Evolutionary conservation across 1,140 invertebrate genomes (phyloP), one percentile per base, ranked within the genome.

Genomic region (Aphidius gifuensis): DNA sequence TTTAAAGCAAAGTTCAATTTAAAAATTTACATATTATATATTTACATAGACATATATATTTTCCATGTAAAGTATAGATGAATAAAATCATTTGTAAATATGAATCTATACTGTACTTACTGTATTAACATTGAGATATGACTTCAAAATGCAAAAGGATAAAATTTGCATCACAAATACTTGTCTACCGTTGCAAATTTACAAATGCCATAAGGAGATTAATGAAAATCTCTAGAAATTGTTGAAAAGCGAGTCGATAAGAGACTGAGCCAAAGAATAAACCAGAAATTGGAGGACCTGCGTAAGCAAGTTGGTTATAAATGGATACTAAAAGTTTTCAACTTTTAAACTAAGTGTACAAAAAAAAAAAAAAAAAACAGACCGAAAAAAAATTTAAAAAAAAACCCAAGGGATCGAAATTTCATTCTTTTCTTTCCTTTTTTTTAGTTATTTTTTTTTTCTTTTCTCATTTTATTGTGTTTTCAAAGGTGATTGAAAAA

Each of bases 131-230:
- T 32, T 32, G 23, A 32, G 23, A 32, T 32, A 32, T 32, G 2
- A 32, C 23, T 32, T 32, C 23, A 32, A 32, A 32, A 58, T 16
- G 53, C 16, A 7, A 44, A 51, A 58, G 46, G 54, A 49, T 54
- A 38, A 49, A 62, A 72, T 74, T 72, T 74, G 71, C 72, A 72
- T 72, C 64, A 69, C 71, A 72, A 74, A 72, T 74, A 64, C 64
- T 65, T 64, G 56, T 51, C 48, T 16, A 38, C 38, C 43, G 59
- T 32, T 46, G 47, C 42, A 47, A 23, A 59, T 53, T 53, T 51
- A 44, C 60, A 38, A 55, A 38, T 46, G 40, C 55, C 43, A 56
- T 46, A 61, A 67, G 65, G 70, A 72, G 70, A 72, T 72, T 69
- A 70, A 71, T 71, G 70, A 70, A 70, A 69, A 71, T 63, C 60